Conservation (phyloP, 2,797 vertebrate species). For the Malacoctenus gilli region DNA sequence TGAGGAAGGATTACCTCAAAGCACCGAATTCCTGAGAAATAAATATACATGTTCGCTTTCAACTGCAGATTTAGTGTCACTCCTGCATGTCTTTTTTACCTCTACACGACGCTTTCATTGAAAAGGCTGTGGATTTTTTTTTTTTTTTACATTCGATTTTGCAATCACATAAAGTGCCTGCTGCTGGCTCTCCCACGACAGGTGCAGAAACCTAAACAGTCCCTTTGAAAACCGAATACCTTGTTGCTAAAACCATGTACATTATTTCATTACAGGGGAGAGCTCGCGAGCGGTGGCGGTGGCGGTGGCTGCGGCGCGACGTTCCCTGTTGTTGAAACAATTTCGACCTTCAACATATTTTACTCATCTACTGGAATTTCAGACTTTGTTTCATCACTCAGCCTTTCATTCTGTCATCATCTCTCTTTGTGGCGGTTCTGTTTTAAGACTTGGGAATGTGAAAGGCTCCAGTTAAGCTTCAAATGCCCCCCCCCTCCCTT, state of each 20-base stretch:
- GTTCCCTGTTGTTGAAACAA: conserved; percentile 44
- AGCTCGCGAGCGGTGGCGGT: conserved; percentile 24
- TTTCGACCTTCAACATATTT: conserved; percentile 73
- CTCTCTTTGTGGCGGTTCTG: conserved; percentile 63
- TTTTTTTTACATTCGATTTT: conserved; percentile 71
- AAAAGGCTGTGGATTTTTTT: conserved; percentile 61
- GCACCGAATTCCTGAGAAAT: conserved; percentile 39
- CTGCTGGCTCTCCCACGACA: conserved; percentile 54
- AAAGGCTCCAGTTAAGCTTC: conserved; percentile 76
- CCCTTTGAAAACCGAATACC: conserved; percentile 57
- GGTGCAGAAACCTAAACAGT: conserved; percentile 71
- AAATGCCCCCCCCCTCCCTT: conserved; percentile 59
- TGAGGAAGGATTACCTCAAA: conserved; percentile 38
- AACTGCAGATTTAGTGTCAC: conserved; percentile 45
- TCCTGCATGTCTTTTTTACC: conserved; percentile 9
- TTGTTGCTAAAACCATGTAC: conserved; percentile 52
- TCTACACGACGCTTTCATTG: conserved; percentile 25
- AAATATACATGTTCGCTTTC: conserved; percentile 40
- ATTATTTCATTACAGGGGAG: conserved; percentile 61
- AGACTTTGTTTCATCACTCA: conserved; percentile 66
- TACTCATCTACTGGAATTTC: conserved; percentile 60
- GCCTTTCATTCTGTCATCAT: conserved; percentile 72
- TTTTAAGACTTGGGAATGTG: conserved; percentile 69
- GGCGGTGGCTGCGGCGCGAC: conserved; percentile 13
- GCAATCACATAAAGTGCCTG: conserved; percentile 70